Evolutionary conservation across 2,113 vertebrate genomes (phyloP), one percentile per base, ranked within the genome.

Genomic region (Thermophis baileyi): DNA sequence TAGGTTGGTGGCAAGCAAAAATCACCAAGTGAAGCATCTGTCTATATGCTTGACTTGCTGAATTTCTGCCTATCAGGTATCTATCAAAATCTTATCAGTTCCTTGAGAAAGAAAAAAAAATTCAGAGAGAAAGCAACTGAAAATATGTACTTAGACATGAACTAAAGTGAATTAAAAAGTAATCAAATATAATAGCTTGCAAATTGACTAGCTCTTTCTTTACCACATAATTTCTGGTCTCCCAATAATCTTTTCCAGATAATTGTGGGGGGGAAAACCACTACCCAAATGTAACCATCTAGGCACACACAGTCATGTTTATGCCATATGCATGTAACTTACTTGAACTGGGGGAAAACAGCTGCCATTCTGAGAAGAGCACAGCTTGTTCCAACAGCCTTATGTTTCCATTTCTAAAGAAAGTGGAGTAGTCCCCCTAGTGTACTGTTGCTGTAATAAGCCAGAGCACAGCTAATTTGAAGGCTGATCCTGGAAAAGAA

Each of bases 341-440:
- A 91, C 46, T 90, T 51, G 92, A 85, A 74, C 14, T 1, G 0
- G 87, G 90, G 95, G 35, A n/a, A 92, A 94, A 95, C 53, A 25
- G 85, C 81, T 86, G 90, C 22, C 24, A 35, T n/a, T 24, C 44
- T n/a, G 54, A 95, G 89, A 35, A 3, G 91, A 93, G 44, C 53
- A 25, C 27, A 87, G 85, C 90, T 94, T 94, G 49, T 88, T 95
- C 94, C 93, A 85, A 89, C 57, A 88, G 53, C 44, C 89, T 88
- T 0, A 3, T 53, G 88, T 57, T 57, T 94, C 51, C 74, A 24
- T 94, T 95, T 91, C 90, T 95, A 51, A 91, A 90, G 93, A 96
- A 96, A 96, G 92, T 95, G 91, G 95, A 95, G 95, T 93, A 95
- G 96, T 97, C 91, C 95, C 96, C 92, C 93, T 92, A 92, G 94